Evolutionary conservation across 2,113 vertebrate species (phyloP), one percentile per base, ranked within the genome.

Genomic region (Eretmochelys imbricata): DNA sequence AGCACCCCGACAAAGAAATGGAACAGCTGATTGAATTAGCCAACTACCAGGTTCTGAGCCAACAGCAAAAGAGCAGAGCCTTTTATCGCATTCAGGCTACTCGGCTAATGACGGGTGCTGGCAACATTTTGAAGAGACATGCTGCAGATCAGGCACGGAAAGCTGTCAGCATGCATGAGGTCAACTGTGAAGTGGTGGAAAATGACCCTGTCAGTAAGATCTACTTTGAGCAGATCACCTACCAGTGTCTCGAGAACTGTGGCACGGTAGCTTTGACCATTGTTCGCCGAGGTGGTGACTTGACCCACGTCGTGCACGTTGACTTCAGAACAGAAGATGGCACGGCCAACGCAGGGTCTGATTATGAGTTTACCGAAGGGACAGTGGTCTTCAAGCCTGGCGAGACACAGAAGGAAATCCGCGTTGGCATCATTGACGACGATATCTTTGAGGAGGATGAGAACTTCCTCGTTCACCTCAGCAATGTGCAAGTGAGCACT

Each of bases 391-490:
- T 99, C 95, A 98, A 99, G 82, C 99, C 99, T 0, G 99, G 99
- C 0, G 99, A 99, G 97, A 99, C 98, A 0, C 99, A 99, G 89
- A 99, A 99, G 95, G 99, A 99, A 91, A 99, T 99, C 94, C 97
- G 98, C 6, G 98, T 99, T 3, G 98, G 99, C 84, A 99, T 99
- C 65, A 99, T 99, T 0, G 99, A 99, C 0, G 99, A 99, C 0
- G 99, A 99, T 86, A 99, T 99, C 87, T 99, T 99, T 93, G 99
- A 99, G 96, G 99, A 99, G 87, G 99, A 99, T 6, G 99, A 99
- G 94, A 99, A 99, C 90, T 99, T 99, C 96, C 97, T 99, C 85
- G 99, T 99, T 82, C 99, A 99, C 87, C 99, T 99, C 69, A 99
- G 98, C 96, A 99, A 99, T 0, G 98, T 99, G 82, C 98, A 97